Percentiles rank a stretch among this genome's conserved stretches.
phyloP scores from a whole-genome alignment of 1,140 invertebrate species.

The Tetramorium simillimum region DNA sequence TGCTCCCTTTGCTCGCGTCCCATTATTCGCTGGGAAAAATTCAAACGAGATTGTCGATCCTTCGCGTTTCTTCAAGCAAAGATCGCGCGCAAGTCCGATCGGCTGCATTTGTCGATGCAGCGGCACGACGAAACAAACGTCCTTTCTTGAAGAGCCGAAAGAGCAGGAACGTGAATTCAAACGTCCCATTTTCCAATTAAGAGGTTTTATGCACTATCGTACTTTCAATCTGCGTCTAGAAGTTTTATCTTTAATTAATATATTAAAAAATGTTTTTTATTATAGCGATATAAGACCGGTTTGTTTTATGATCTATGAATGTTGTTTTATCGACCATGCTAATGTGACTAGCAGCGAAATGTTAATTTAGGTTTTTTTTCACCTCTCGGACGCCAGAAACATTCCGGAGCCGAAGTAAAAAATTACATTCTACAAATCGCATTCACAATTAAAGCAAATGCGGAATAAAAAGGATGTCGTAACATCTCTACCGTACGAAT shows the following conservation, averaged over 20 bases:
- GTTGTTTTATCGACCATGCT: background rate
- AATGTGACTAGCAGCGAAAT: background rate
- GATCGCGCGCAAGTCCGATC: background rate
- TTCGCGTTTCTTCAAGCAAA: background rate
- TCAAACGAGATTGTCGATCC: background rate
- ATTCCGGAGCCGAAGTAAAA: background rate
- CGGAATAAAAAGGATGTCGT: background rate
- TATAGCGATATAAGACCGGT: background rate
- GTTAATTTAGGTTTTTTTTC: background rate
- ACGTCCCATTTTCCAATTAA: background rate
- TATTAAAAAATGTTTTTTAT: background rate
- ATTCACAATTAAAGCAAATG: background rate
- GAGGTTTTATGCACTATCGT: background rate
- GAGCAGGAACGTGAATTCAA: background rate
- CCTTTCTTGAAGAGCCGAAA: background rate
- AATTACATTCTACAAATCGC: background rate
- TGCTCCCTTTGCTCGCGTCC: background rate
- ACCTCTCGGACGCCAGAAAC: background rate
- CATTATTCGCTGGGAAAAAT: slow-evolving; percentile 6
- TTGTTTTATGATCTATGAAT: background rate
- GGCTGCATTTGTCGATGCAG: slow-evolving; percentile 4
- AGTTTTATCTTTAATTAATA: background rate
- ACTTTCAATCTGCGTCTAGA: background rate
- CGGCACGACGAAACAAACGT: background rate
- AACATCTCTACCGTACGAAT: slow-evolving; percentile 51